Evolutionary conservation across 2,113 vertebrate genomes (phyloP).

Genomic region (Engraulis encrasicolus): DNA sequence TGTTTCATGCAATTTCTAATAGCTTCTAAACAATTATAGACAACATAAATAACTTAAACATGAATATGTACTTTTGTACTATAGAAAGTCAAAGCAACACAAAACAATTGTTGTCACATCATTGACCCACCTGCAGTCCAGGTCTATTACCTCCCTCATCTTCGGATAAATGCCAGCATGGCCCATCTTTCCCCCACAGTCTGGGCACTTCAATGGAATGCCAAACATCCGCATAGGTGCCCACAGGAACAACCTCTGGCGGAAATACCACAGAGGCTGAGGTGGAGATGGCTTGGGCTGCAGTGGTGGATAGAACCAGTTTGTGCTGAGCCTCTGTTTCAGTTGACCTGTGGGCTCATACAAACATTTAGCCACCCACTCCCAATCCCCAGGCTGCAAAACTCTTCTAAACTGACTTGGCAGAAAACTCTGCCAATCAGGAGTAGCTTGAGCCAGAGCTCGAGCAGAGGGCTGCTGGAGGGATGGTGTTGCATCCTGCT

Average conservation of each 20-base stretch:
- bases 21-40: too few species aligned
- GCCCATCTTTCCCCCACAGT: neutral
- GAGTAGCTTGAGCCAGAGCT: too few species aligned
- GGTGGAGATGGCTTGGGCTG: neutral
- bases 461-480: neutral
- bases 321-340: neutral
- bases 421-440: too few species aligned
- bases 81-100: too few species aligned
- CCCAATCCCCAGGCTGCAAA: constrained; percentile 27
- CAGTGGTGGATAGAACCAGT: neutral
- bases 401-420: constrained; percentile 29
- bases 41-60: too few species aligned
- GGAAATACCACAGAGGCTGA: neutral
- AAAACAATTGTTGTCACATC: too few species aligned
- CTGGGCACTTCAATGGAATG: neutral
- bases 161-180: constrained; percentile 13
- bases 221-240: neutral
- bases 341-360: neutral
- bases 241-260: neutral
- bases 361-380: constrained; percentile 28
- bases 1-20: too few species aligned
- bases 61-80: too few species aligned
- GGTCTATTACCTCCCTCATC: neutral
- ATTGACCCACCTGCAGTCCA: too few species aligned
- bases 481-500: neutral